Base-by-base conservation (phyloP, 2,797 vertebrate species). In the Euthynnus affinis region DNA sequence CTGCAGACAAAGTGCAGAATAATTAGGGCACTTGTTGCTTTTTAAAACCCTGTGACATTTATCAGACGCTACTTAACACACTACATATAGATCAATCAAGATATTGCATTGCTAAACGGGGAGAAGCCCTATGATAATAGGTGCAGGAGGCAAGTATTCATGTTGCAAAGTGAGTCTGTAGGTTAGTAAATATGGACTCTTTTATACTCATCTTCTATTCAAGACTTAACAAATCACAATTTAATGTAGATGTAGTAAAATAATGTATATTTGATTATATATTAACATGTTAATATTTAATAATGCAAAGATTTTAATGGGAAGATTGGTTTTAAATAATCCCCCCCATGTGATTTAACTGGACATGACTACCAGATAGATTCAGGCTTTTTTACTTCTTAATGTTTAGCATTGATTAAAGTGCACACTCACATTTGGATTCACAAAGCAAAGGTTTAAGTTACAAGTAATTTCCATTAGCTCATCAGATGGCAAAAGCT, bases 1-100 rank as follows among this genome's bases (percentile, higher is more conserved):
- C 44, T 40, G 52, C 34, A 18, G 63, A 57, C 7, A 48, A 34
- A 72, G 32, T 40, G 58, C 34, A 18, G 25, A 70, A 75, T 78
- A 71, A 81, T 46, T 62, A 22, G 25, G 4, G 12, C 9, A 56
- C 15, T 27, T 48, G 10, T 59, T 73, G 27, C 20, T 1, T 29
- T 53, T 59, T 8, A 48, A 46, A 59, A 63, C 34, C 17, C 2
- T 64, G 55, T 71, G 66, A 62, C 49, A 67, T 79, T 40, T 61
- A 73, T 74, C 23, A 60, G 12, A 44, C 5, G 10, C 20, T 40
- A 23, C n/a, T 23, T 27, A 37, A 57, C 32, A 22, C 42, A 20
- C 18, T 20, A 52, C n/a, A 46, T 25, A 23, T 56, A 10, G 76
- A 65, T 60, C 27, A 71, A 37, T 53, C n/a, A 65, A 52, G 27